Evolutionary conservation across 1,140 invertebrate species (phyloP), one percentile per base, ranked within the genome.

Genomic region (Drosophila sechellia): DNA sequence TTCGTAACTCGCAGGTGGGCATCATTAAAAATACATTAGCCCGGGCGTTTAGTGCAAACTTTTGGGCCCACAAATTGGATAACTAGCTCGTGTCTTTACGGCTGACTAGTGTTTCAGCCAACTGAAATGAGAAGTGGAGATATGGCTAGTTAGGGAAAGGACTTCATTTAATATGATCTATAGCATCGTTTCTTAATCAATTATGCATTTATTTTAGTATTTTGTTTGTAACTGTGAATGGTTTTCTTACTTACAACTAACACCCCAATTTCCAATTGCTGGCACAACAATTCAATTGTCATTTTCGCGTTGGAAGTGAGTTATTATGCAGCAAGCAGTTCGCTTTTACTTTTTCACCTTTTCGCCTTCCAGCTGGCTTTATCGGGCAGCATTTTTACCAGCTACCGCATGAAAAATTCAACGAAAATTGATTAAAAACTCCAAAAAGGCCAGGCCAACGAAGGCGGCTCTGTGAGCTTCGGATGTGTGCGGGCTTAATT

Each of bases 381-480:
- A 79, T 83, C 76, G 52, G 70, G 55, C 69, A 66, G 45, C 55
- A 65, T 81, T 80, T 81, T 81, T 61, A 81, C 53, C 81, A 85
- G 80, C 81, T 77, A 84, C 78, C 83, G 75, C 75, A 86, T 86
- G 53, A 87, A 87, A 87, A 87, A 87, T 87, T 79, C 83, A 87
- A 84, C 79, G 64, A 83, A 87, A 87, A 87, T 87, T 87, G 83
- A 87, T 87, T 87, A 87, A 87, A 81, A 87, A 87, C 84, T 89
- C 84, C 60, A 80, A 79, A 81, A 70, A 68, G 65, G 59, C 64
- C 49, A 69, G 77, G 61, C 64, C 8, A 49, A 50, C 35, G 63
- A 48, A 54, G 63, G 52, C 72, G 66, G 55, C 53, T 59, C 25
- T 48, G 35, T 52, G 25, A 49, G 17, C 4, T 17, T 22, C 15